These are phyloP conservation scores for Myotis pilosus DNA, from an alignment of 2,797 vertebrate species.

Conservation along the genomic window DNA sequence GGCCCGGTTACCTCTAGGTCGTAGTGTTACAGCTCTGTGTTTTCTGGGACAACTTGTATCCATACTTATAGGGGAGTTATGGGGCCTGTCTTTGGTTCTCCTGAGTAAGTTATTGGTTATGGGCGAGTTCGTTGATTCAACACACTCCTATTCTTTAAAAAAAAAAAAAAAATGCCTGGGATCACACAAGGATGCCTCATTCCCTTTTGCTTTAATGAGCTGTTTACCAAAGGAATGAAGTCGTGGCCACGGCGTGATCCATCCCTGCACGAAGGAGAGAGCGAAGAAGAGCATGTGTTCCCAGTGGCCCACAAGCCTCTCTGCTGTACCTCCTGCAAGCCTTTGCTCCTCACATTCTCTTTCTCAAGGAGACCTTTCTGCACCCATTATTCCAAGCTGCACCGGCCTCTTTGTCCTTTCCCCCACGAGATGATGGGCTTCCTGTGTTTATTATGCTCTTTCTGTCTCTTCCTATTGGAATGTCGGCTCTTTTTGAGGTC, in stretches of 20 bases:
- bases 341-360: not conserved
- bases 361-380: not conserved
- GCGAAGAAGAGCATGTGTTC: not conserved
- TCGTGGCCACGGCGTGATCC: not conserved
- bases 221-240: not conserved
- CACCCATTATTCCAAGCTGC: not conserved
- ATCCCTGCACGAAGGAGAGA: accelerated
- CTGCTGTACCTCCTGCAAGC: not conserved
- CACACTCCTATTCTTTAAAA: not conserved
- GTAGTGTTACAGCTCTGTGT: not conserved
- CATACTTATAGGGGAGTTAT: not conserved
- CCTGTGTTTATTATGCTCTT: not conserved
- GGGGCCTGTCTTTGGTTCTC: not conserved
- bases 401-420: not conserved
- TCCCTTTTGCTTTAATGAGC: not conserved
- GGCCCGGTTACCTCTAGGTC: not conserved
- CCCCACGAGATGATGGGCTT: not conserved
- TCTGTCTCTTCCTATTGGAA: not conserved
- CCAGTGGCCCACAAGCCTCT: not conserved
- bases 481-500: not conserved
- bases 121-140: not conserved
- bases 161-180: not conserved
- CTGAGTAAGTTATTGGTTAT: not conserved
- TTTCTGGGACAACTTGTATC: not conserved
- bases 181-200: not conserved